Conservation (phyloP, 2,797 vertebrate genomes). For the Rhynchonycteris naso region DNA sequence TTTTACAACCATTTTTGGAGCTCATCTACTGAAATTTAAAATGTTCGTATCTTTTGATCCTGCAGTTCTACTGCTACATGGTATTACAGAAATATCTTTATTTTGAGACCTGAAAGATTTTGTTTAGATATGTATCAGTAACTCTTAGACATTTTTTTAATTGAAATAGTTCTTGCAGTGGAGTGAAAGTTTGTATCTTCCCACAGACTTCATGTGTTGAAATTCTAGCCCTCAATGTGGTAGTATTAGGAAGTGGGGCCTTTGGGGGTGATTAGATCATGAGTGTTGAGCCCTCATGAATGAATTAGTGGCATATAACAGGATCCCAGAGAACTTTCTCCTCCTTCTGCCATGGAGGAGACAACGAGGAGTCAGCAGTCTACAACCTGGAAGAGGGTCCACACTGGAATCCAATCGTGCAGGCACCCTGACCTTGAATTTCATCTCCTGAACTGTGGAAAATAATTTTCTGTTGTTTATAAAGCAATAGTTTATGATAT, state of each 20-base stretch:
- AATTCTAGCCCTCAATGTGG: not conserved
- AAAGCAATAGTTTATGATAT: not conserved
- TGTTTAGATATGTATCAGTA: not conserved
- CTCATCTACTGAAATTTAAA: constrained; percentile 17
- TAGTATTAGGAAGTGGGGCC: not conserved
- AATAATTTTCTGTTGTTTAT: not conserved
- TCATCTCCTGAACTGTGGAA: not conserved
- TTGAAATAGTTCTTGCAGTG: not conserved
- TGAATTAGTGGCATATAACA: not conserved
- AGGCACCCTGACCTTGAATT: not conserved
- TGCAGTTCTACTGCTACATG: not conserved
- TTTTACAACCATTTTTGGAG: not conserved
- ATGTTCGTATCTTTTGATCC: constrained; percentile 9
- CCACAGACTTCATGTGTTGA: not conserved
- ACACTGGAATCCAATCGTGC: not conserved
- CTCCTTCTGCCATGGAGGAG: not conserved
- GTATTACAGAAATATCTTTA: not conserved
- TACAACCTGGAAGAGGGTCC: not conserved
- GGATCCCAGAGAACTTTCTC: not conserved
- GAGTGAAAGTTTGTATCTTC: not conserved
- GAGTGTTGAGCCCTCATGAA: not conserved
- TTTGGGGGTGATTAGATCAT: not conserved
- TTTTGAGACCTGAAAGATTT: constrained; percentile 18
- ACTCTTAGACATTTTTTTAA: not conserved
- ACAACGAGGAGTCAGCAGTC: not conserved